Evolutionary conservation across 2,113 vertebrate species (phyloP), one percentile per base, ranked within the genome.

Genomic region (Arothron firmamentum): DNA sequence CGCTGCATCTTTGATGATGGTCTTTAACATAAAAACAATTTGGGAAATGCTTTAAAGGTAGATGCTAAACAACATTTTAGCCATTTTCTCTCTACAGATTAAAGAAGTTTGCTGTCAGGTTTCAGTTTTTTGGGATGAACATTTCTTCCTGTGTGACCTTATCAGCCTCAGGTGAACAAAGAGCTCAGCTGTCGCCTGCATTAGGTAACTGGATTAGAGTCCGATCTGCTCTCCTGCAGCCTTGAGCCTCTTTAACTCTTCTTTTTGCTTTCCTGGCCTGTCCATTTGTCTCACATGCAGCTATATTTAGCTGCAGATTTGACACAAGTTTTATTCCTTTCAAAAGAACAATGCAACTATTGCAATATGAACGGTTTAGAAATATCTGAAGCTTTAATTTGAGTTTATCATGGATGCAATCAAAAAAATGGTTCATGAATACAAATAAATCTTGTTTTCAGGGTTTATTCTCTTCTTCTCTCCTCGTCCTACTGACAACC

Each of bases 161-260:
- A 25, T 52, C 25, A 55, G 50, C 9, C 15, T 21, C 51, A 75
- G 58, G 43, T 53, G 52, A 52, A 64, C 59, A 18, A 13, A 63
- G 45, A 41, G 65, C 62, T 71, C 48, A 51, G 47, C 55, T 28
- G 12, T 11, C 38, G 50, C 56, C 53, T 57, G 51, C 53, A 42
- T 71, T 81, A 59, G 67, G 1, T 86, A 85, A 85, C 67, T 56
- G 59, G 79, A 83, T 86, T 83, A 82, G 51, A 52, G 28, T 53
- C 71, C 3, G 41, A 14, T 1, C 46, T 54, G 7, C 1, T 64
- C 28, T 43, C 43, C 60, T 47, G 52, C 52, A 56, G 54, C 48
- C 48, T 43, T 62, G 47, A 68, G 67, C 68, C 55, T 38, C 1
- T 70, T 60, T 58, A 72, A 56, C 59, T 66, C 70, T 68, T 79